Evolutionary conservation across 2,113 vertebrate species (phyloP).

Genomic region (Mionectes macconnelli): DNA sequence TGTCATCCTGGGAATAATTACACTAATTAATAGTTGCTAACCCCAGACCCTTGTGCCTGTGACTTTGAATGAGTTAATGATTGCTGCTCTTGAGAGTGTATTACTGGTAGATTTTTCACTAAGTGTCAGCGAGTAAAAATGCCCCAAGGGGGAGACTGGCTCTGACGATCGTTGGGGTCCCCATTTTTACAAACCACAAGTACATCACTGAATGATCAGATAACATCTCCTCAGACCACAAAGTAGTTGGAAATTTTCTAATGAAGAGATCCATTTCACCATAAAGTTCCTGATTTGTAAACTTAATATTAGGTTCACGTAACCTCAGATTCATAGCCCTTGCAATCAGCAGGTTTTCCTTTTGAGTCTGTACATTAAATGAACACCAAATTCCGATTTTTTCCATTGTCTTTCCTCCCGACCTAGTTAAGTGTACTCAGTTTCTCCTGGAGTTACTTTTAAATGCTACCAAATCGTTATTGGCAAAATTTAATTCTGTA

Average conservation of each 20-base stretch:
- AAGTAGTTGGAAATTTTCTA: conserved; percentile 54
- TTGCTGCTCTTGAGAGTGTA: conserved; percentile 51
- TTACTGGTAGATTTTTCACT: conserved; percentile 76
- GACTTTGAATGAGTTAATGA: conserved; percentile 69
- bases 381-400: neutral
- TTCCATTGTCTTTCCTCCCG: neutral
- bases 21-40: conserved; percentile 94
- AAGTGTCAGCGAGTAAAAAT: conserved; percentile 84
- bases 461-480: neutral
- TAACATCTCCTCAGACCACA: conserved; percentile 77
- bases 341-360: neutral
- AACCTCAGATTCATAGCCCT: conserved; percentile 13
- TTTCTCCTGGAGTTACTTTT: neutral
- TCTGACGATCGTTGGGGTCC: conserved; percentile 75
- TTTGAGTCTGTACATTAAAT: conserved; percentile 9
- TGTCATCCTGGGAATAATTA: conserved; percentile 91
- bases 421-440: neutral
- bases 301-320: conserved; percentile 53
- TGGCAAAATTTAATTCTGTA: neutral
- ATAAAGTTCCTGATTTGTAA: conserved; percentile 58
- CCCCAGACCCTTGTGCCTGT: conserved; percentile 71
- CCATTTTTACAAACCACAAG: conserved; percentile 83
- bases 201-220: conserved; percentile 82
- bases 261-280: conserved; percentile 78
- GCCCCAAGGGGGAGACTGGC: conserved; percentile 76